Evolutionary conservation across 2,113 vertebrate genomes (phyloP).

Genomic region (Varanus komodoensis): DNA sequence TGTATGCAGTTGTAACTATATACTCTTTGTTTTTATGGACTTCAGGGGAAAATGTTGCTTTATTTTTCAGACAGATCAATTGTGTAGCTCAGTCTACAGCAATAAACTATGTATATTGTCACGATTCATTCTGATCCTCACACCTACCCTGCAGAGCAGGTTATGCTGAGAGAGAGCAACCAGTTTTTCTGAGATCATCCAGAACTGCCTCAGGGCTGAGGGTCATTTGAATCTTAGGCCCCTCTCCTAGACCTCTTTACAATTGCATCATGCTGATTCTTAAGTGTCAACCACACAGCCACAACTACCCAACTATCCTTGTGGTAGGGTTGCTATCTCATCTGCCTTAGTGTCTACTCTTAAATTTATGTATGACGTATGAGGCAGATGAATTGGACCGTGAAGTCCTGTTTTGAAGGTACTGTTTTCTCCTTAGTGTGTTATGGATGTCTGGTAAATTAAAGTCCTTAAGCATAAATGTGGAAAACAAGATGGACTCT

Average conservation of each 20-base stretch:
- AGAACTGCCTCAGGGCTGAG: not conserved
- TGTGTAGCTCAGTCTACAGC: not conserved
- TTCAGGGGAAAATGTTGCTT: not conserved
- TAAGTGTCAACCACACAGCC: not conserved
- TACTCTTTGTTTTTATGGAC: not conserved
- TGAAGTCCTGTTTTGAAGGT: not conserved
- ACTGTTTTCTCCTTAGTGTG: not conserved
- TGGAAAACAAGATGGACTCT: not conserved
- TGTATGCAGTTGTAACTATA: not conserved
- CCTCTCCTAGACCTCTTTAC: not conserved
- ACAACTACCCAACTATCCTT: not conserved
- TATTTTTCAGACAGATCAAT: not conserved
- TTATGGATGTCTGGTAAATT: not conserved
- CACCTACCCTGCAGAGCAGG: not conserved
- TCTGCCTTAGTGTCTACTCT: not conserved
- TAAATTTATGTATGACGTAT: not conserved
- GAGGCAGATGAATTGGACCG: not conserved
- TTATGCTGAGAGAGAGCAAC: not conserved
- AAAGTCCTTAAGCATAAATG: not conserved
- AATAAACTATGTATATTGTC: not conserved
- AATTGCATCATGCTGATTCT: not conserved
- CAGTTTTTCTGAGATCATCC: not conserved
- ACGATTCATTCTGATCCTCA: not conserved
- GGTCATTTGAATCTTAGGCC: not conserved
- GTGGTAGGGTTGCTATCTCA: not conserved